Conservation (phyloP, 1,140 invertebrate species). For the Platyscapa corneri region DNA sequence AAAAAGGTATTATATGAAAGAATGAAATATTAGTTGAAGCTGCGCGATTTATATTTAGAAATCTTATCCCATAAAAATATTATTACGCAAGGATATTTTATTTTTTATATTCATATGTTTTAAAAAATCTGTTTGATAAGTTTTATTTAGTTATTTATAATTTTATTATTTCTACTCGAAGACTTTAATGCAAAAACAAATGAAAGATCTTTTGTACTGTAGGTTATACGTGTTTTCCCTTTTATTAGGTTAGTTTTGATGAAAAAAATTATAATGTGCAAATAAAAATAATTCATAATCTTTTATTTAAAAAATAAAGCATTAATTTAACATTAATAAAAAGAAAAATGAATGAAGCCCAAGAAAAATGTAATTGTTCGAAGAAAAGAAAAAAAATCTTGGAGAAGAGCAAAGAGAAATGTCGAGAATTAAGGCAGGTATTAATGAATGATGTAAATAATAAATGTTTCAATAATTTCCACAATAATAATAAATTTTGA, state of each 20-base stretch:
- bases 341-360: neutral
- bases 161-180: neutral
- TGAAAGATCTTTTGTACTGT: neutral
- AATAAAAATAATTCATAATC: too few relatives aligned
- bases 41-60: too few relatives aligned
- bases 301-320: neutral
- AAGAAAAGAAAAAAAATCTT: constrained; percentile 29
- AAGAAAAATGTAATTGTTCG: constrained; percentile 28
- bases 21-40: too few relatives aligned
- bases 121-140: too few relatives aligned
- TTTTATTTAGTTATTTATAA: too few relatives aligned
- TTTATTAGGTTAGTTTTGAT: neutral
- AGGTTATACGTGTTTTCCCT: neutral
- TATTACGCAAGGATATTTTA: too few relatives aligned
- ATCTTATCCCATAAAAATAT: too few relatives aligned
- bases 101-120: too few relatives aligned
- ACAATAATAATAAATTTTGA: constrained; percentile 57
- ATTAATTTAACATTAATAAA: neutral
- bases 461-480: constrained; percentile 61
- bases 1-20: too few relatives aligned
- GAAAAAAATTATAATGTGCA: neutral
- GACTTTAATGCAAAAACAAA: too few relatives aligned
- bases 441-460: constrained; percentile 61
- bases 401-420: constrained; percentile 8
- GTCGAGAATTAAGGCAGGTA: constrained; percentile 55